Percentiles rank a stretch among this genome's conserved stretches.
Evolutionary conservation across 2,888 invertebrate genomes (phyloP).

Genomic region (Lutraria lutraria): DNA sequence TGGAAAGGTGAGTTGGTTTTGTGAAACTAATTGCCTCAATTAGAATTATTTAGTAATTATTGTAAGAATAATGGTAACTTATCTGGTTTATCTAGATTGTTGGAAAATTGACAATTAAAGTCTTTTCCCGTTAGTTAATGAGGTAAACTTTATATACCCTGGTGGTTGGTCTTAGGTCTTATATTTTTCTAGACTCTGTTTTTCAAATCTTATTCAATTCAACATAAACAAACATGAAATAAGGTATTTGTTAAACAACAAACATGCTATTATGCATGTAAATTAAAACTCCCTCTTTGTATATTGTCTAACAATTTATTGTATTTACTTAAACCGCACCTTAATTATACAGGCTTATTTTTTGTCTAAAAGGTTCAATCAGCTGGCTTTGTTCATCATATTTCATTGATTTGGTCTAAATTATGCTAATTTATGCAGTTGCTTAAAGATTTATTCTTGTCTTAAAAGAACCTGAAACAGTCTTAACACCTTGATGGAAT

Average conservation of each 20-base stretch:
- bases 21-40: slow-evolving; percentile 1
- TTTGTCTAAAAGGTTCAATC: not conserved
- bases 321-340: not conserved
- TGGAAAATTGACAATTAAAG: not conserved
- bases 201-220: not conserved
- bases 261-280: not conserved
- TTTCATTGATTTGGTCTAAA: not conserved
- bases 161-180: not conserved
- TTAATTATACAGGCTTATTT: not conserved
- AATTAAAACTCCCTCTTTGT: not conserved
- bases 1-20: slow-evolving; percentile 73
- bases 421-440: slow-evolving; percentile 17
- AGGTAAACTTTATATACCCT: not conserved
- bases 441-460: not conserved
- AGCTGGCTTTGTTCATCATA: not conserved
- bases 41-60: not conserved
- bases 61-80: not conserved
- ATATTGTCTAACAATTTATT: not conserved
- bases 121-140: not conserved
- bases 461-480: not conserved
- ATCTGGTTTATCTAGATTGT: not conserved
- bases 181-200: not conserved
- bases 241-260: not conserved
- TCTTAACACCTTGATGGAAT: slow-evolving; percentile 3
- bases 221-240: not conserved